Percentiles rank a stretch among this genome's conserved stretches.
Evolutionary conservation across 2,113 vertebrate species (phyloP).

Genomic region (Oncorhynchus clarkii): DNA sequence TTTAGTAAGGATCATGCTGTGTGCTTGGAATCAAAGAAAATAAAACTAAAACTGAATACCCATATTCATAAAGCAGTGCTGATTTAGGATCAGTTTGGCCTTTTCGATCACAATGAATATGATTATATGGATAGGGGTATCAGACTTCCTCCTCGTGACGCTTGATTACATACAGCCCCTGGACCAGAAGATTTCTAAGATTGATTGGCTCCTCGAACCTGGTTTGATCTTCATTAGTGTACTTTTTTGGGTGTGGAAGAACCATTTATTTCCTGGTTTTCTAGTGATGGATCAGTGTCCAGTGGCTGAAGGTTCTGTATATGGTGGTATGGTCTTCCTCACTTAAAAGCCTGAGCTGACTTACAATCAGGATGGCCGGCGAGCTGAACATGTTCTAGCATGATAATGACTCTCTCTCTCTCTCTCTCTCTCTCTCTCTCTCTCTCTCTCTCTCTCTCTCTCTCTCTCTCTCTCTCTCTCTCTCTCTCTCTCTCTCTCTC

Average conservation of each 20-base stretch:
- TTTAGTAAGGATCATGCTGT: background rate
- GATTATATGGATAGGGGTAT: too few relatives aligned
- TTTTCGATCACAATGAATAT: too few relatives aligned
- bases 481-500: background rate
- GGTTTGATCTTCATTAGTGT: background rate
- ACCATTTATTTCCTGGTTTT: background rate
- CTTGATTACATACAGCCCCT: too few relatives aligned
- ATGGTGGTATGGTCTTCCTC: slow-evolving; percentile 22
- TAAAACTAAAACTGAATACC: background rate
- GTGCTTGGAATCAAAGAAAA: background rate
- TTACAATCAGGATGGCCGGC: slow-evolving; percentile 6
- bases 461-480: background rate
- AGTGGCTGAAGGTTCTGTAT: background rate
- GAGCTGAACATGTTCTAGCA: slow-evolving; percentile 24
- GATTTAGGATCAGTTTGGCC: too few relatives aligned
- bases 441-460: background rate
- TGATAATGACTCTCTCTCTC: slow-evolving; percentile 14
- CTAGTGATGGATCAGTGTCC: background rate
- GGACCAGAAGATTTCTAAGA: too few relatives aligned
- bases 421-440: background rate
- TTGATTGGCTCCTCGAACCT: background rate
- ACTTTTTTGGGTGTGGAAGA: background rate
- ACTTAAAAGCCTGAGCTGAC: slow-evolving; percentile 11
- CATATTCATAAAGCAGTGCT: too few relatives aligned
- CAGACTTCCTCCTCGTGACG: too few relatives aligned